Base-by-base conservation (phyloP, 53 echinoderm and acorn worm genomes). In the Mesocentrotus franciscanus region DNA sequence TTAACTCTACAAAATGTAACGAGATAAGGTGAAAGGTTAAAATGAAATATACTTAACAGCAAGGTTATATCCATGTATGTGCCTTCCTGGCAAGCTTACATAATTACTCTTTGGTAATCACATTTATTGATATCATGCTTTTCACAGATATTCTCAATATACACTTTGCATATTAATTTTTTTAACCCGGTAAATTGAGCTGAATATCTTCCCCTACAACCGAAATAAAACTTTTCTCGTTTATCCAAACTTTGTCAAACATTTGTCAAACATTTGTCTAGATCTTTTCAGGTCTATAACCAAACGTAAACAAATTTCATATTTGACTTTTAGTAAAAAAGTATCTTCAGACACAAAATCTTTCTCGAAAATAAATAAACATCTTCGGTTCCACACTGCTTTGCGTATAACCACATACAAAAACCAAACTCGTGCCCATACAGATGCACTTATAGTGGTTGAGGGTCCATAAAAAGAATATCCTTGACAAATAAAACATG, bases 351-450 rank as follows among this genome's bases (percentile, higher is more conserved):
- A 93, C 1, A 78, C 9, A 8, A 4, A 18, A 20, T 59, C 34
- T 78, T 93, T 79, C 33, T 93, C 60, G 60, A 93, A 93, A 56
- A 78, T 78, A 58, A 58, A 93, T 17, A 15, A 93, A 32, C 81
- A 93, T 58, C 92, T 15, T 14, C 72, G 74, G 4, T 72, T 18
- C 92, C 92, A 92, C 1, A 92, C 35, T 26, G 26, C 49, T 92
- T 92, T 92, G 15, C 17, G 8, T 16, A 18, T 59, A 29, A 93
- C 18, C 2, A 61, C 83, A 35, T 93, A 93, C 9, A 93, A 14
- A 93, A 60, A 93, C 94, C 94, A 93, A 24, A 93, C 83, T 14
- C 94, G 59, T 60, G 60, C 83, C 94, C 94, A 93, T 33, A 93
- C 81, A 17, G 34, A 60, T 16, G 59, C 30, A 60, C 36, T 83